Percentiles rank a stretch among this genome's conserved stretches.
phyloP scores from a whole-genome alignment of 2,113 vertebrate genomes.

The Eulemur macaco region DNA sequence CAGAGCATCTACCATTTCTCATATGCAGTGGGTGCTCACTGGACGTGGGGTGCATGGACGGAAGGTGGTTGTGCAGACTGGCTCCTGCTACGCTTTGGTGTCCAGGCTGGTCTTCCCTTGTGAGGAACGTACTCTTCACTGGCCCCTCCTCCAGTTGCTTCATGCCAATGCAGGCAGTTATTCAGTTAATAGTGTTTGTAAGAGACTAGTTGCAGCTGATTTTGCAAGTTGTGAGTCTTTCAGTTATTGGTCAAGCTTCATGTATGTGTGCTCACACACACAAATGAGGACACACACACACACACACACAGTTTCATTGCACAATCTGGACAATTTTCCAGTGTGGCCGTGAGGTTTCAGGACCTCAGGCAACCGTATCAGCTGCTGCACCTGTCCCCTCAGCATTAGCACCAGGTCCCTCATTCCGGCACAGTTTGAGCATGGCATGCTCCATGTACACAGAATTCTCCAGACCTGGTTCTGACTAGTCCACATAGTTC shows the following conservation, averaged over 20 bases:
- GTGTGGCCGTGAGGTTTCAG: background rate
- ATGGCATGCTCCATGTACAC: accelerated
- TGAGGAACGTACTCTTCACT: slow-evolving; percentile 57
- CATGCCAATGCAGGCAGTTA: slow-evolving; percentile 81
- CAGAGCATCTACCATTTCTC: background rate
- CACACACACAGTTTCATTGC: slow-evolving; percentile 57
- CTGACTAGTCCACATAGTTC: accelerated
- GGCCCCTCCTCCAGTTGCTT: slow-evolving; percentile 78
- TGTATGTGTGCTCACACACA: slow-evolving; percentile 25
- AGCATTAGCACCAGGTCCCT: background rate
- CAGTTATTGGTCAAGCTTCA: slow-evolving; percentile 86
- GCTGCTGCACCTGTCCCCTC: accelerated
- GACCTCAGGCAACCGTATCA: accelerated
- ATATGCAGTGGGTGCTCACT: accelerated
- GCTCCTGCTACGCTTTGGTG: background rate
- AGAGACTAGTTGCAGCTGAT: slow-evolving; percentile 79
- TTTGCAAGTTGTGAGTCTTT: slow-evolving; percentile 85
- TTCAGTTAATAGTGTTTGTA: slow-evolving; percentile 80
- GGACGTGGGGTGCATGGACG: accelerated
- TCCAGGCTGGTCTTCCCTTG: background rate
- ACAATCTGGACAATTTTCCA: slow-evolving; percentile 26
- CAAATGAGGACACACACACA: background rate
- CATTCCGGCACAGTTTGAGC: too few relatives aligned
- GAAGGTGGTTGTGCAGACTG: background rate
- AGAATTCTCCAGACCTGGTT: background rate